phyloP scores from a whole-genome alignment of 2,113 vertebrate species.

The Noctilio leporinus region DNA sequence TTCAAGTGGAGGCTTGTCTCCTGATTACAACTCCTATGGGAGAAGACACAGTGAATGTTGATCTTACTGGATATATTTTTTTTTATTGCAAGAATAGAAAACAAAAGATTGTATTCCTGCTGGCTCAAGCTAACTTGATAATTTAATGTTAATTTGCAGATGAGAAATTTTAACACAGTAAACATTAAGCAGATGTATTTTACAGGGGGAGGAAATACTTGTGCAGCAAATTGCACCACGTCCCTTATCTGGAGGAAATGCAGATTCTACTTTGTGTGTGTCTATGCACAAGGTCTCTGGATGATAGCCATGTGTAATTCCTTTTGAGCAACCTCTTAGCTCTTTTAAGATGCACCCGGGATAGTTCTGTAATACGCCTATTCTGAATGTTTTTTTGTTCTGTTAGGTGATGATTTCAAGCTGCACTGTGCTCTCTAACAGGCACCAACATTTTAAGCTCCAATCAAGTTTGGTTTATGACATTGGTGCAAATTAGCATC shows the following conservation, averaged over 20 bases:
- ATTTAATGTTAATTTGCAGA: not conserved
- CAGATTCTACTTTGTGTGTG: not conserved
- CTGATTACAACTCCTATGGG: not conserved
- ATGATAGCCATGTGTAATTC: constrained; percentile 28
- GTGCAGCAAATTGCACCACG: not conserved
- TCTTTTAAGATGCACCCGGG: constrained; percentile 3
- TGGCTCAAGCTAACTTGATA: not conserved
- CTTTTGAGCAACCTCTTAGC: not conserved
- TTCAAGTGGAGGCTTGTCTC: not conserved
- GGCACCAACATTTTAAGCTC: constrained; percentile 8
- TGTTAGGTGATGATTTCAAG: constrained; percentile 63
- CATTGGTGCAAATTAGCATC: not conserved
- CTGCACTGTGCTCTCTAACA: not conserved
- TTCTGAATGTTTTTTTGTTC: constrained; percentile 32
- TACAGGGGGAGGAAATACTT: not conserved
- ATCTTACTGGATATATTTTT: not conserved
- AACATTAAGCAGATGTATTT: not conserved
- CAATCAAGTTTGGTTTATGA: not conserved
- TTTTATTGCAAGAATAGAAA: not conserved
- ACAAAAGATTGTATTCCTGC: not conserved
- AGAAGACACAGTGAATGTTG: not conserved
- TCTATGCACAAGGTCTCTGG: not conserved
- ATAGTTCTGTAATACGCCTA: not conserved
- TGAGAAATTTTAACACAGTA: not conserved
- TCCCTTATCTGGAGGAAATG: not conserved